Conservation (phyloP, 2,888 invertebrate genomes). For the Pristionchus exspectatus region DNA sequence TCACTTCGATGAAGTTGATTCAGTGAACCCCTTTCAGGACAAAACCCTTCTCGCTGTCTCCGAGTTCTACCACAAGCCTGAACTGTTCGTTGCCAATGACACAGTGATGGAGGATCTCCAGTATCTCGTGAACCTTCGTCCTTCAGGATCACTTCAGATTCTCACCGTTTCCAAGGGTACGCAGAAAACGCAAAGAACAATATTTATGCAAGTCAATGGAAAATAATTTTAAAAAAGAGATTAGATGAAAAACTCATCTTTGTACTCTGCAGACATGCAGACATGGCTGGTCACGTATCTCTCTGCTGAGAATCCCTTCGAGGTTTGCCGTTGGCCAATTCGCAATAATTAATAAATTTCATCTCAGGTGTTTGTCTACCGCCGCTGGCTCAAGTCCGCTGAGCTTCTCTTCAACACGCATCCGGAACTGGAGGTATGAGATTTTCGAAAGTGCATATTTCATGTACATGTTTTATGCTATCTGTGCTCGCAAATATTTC, state of each 20-base stretch:
- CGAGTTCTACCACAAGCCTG: constrained; percentile 77
- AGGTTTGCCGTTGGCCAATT: constrained; percentile 63
- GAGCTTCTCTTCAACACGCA: constrained; percentile 76
- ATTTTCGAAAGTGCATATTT: background rate
- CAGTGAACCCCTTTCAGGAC: constrained; percentile 58
- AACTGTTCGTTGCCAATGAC: constrained; percentile 76
- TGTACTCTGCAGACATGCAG: constrained; percentile 69
- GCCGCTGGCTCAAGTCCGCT: constrained; percentile 67
- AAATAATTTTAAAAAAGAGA: background rate
- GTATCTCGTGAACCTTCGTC: constrained; percentile 75
- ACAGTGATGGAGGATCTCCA: constrained; percentile 72
- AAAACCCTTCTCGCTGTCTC: constrained; percentile 75
- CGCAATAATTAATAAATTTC: constrained; percentile 56
- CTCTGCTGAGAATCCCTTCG: constrained; percentile 76
- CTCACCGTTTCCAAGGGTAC: constrained; percentile 64
- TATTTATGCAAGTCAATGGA: background rate
- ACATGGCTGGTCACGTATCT: constrained; percentile 77
- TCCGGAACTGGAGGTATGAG: constrained; percentile 68
- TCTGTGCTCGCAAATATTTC: background rate
- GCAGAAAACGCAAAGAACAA: background rate
- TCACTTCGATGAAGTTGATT: background rate
- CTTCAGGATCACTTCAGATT: constrained; percentile 69
- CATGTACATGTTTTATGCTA: background rate
- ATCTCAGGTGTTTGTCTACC: constrained; percentile 56
- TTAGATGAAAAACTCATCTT: background rate